phyloP scores from a whole-genome alignment of 2,888 invertebrate genomes.

The Atrina japonica region DNA sequence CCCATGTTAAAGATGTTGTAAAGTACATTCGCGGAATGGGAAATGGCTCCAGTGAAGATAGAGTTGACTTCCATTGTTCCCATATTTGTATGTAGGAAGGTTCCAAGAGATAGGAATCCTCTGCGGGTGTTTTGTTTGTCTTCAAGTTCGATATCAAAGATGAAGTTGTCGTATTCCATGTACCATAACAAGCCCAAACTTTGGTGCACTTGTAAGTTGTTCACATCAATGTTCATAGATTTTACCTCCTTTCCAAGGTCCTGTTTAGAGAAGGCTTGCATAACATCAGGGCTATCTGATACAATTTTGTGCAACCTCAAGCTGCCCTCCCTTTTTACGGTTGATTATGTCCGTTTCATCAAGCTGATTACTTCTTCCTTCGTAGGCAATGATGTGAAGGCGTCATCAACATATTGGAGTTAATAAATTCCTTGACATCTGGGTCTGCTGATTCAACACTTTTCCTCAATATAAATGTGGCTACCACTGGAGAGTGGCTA shows the following conservation, averaged over 20 bases:
- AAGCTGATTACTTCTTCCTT: constrained; percentile 32
- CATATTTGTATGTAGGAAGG: constrained; percentile 22
- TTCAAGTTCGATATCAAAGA: constrained; percentile 11
- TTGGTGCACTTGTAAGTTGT: constrained; percentile 38
- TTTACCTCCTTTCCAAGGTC: constrained; percentile 43
- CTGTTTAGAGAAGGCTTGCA: constrained; percentile 43
- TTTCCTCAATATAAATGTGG: constrained; percentile 43
- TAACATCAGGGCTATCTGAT: constrained; percentile 43
- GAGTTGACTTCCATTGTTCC: constrained; percentile 39
- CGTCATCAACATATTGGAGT: constrained; percentile 51
- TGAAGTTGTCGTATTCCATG: constrained; percentile 37
- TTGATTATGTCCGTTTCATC: constrained; percentile 27
- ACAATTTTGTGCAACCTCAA: constrained; percentile 50
- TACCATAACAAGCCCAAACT: constrained; percentile 44
- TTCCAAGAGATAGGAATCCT: constrained; percentile 38
- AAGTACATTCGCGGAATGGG: constrained; percentile 31
- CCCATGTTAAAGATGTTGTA: constrained; percentile 1
- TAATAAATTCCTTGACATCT: constrained; percentile 34
- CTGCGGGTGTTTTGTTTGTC: constrained; percentile 38
- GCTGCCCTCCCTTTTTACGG: constrained; percentile 14
- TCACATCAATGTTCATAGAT: constrained; percentile 24
- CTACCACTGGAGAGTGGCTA: constrained; percentile 42
- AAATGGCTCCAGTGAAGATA: constrained; percentile 14
- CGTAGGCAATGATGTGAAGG: constrained; percentile 32
- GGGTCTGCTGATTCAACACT: constrained; percentile 6